Percentiles rank a stretch among this genome's conserved stretches.
Conservation (phyloP, 92 coral and sea anemone genomes). For the Pocillopora meandrina region DNA sequence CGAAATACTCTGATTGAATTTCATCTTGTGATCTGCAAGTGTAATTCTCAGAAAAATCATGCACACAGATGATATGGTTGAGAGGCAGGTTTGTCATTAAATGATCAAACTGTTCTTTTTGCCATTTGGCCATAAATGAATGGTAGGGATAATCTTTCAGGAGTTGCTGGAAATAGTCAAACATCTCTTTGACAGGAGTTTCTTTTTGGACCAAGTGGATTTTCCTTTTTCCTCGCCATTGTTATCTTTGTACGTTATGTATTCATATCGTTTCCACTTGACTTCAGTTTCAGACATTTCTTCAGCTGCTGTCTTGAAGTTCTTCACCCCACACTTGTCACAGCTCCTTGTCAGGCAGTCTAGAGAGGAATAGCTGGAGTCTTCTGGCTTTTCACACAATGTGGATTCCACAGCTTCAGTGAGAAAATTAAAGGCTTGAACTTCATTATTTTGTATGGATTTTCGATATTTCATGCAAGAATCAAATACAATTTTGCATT, state of each 20-base stretch:
- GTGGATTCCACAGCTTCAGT: no score
- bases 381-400: no score
- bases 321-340: background rate
- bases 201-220: constrained; percentile 45
- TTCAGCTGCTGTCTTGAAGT: constrained; percentile 13
- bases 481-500: constrained; percentile 36
- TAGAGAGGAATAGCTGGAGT: no score
- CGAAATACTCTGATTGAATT: constrained; percentile 49
- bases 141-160: constrained; percentile 57
- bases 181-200: constrained; percentile 54
- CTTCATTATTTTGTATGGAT: background rate
- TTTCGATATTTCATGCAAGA: constrained; percentile 48
- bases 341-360: no score
- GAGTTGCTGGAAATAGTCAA: constrained; percentile 55
- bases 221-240: constrained; percentile 42
- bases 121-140: constrained; percentile 62
- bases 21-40: constrained; percentile 54
- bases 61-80: constrained; percentile 35
- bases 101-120: constrained; percentile 59
- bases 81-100: constrained; percentile 53
- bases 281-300: constrained; percentile 25
- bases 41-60: constrained; percentile 45
- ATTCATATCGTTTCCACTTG: constrained; percentile 1
- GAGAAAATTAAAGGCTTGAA: no score
- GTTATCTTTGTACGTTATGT: background rate